Conservation (phyloP, 2,888 invertebrate species). For the Pammene aurita region DNA sequence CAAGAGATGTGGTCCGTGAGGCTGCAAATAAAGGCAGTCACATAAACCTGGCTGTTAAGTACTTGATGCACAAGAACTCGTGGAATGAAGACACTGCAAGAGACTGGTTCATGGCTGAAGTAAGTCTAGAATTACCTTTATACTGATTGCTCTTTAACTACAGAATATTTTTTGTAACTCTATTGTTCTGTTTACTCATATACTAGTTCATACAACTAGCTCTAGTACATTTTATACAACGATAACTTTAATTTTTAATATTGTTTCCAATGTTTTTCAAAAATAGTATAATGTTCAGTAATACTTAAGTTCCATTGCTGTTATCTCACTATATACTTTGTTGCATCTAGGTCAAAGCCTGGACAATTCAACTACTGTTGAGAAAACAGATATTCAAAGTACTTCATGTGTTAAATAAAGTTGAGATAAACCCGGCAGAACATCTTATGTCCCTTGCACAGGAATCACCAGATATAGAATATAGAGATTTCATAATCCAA, state of each 20-base stretch:
- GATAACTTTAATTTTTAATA: background rate
- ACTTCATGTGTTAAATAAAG: conserved; percentile 85
- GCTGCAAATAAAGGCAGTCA: conserved; percentile 87
- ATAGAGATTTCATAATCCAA: conserved; percentile 86
- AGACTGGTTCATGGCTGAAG: conserved; percentile 83
- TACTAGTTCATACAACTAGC: background rate
- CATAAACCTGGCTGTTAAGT: conserved; percentile 83
- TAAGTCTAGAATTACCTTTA: conserved; percentile 51
- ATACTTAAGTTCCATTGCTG: background rate
- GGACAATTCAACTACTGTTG: conserved; percentile 85
- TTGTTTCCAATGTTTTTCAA: too few species aligned
- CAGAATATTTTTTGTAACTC: background rate
- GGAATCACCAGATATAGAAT: conserved; percentile 81
- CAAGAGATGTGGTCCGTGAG: conserved; percentile 86
- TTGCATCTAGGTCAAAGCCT: conserved; percentile 81
- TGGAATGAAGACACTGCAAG: conserved; percentile 79
- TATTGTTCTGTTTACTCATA: background rate
- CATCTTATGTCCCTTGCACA: conserved; percentile 84
- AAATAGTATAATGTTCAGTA: too few species aligned
- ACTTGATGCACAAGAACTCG: conserved; percentile 81
- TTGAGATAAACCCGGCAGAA: conserved; percentile 82
- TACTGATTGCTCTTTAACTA: background rate
- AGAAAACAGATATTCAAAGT: conserved; percentile 86
- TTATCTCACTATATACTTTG: conserved; percentile 17
- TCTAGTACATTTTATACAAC: background rate